Evolutionary conservation across 2,797 vertebrate species (phyloP), one percentile per base, ranked within the genome.

Genomic region (Urophycis tenuis): DNA sequence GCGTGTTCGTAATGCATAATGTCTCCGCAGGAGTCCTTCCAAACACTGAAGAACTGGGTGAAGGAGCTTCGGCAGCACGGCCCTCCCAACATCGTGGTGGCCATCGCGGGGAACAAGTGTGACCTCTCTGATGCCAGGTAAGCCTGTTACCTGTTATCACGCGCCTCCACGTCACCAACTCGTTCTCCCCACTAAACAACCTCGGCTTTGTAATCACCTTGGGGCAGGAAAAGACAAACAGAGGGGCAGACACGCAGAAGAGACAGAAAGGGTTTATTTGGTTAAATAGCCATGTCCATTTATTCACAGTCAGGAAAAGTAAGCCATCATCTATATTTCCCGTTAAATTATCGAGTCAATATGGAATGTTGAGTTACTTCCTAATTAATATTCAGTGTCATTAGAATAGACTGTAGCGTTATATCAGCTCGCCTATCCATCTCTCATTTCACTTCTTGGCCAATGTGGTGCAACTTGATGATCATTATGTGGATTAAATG

Each of bases 11-110:
- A 19, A 77, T 8, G 19, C 1, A 34, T n/a, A n/a, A n/a, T 78
- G 5, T 77, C 19, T 80, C 53, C 70, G 71, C 92, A 99, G 97
- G 97, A 99, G 74, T 96, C 97, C 0, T 98, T 99, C 85, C 94
- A 96, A 81, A 99, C 96, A 0, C 85, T 99, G 85, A 99, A 99
- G 92, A 98, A 98, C 85, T 99, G 97, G 97, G 97, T 99, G 77
- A 98, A 97, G 88, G 97, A 99, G 83, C 95, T 99, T 70, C 95
- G 95, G 19, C 97, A 99, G 80, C 97, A 99, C 0, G 97, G 97
- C 19, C 97, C 97, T 53, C 97, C 97, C 29, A 98, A 98, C 83
- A 99, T 99, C 74, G 97, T 99, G 76, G 96, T 99, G 30, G 97
- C 97, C 82, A 96, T 99, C 72, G 95, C 97, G 78, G 97, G 97